These are phyloP conservation scores for Cyprinodon brontotheroides DNA, from an alignment of 2,113 vertebrate species.

Conservation along the genomic window DNA sequence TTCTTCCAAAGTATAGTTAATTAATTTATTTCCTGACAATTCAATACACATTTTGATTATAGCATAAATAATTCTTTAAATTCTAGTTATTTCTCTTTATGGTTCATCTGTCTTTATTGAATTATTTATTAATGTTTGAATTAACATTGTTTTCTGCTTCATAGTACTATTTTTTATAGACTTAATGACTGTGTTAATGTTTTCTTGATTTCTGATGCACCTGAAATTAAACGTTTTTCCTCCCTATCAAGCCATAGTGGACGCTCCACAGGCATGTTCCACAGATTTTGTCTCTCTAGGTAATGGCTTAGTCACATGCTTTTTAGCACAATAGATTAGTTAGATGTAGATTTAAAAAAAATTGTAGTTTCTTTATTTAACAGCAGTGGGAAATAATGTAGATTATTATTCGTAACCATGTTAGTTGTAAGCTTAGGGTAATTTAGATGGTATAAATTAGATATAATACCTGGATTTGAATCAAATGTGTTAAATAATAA, in stretches of 20 bases:
- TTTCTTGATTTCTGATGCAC: not conserved
- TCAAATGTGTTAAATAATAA: no score
- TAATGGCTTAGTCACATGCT: conserved; percentile 34
- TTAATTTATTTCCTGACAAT: no score
- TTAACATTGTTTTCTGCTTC: not conserved
- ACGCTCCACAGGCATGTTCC: conserved; percentile 29
- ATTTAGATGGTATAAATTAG: conserved; percentile 11
- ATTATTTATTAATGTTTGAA: not conserved
- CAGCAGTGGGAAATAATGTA: not conserved
- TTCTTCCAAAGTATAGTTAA: no score
- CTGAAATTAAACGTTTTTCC: conserved; percentile 29
- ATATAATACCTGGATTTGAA: not conserved
- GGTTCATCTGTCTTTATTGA: not conserved
- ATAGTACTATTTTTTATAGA: not conserved
- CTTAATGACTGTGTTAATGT: not conserved
- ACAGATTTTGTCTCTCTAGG: conserved; percentile 57
- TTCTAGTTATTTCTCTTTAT: not conserved
- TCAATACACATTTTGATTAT: no score
- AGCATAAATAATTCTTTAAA: not conserved
- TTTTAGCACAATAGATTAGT: conserved; percentile 11
- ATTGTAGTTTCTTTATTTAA: not conserved
- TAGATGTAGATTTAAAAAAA: conserved; percentile 4
- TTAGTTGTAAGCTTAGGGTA: not conserved
- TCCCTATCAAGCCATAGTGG: conserved; percentile 25
- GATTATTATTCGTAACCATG: not conserved